Percentiles rank a stretch among this genome's conserved stretches.
Evolutionary conservation across 1,140 invertebrate species (phyloP).

Genomic region (Drosophila grimshawi): DNA sequence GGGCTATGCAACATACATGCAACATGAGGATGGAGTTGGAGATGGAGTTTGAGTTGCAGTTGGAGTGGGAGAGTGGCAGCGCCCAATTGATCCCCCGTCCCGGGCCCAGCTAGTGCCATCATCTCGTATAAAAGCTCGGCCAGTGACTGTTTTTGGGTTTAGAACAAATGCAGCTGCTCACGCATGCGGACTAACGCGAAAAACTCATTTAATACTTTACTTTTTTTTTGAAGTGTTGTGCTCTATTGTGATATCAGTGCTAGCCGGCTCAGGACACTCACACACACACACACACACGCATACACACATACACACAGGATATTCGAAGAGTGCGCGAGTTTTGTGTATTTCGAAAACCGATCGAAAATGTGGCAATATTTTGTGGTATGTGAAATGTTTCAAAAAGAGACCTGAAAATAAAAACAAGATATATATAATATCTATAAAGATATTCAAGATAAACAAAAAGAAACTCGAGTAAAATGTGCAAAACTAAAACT

Average conservation of each 20-base stretch:
- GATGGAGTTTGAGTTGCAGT: background rate
- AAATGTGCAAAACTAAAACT: no score
- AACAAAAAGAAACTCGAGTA: no score
- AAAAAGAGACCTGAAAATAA: background rate
- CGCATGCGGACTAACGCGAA: slow-evolving; percentile 45
- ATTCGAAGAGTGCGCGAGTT: slow-evolving; percentile 2
- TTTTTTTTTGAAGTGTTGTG: slow-evolving; percentile 20
- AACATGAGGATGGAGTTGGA: slow-evolving; percentile 2
- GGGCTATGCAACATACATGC: slow-evolving; percentile 38
- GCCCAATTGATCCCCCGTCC: slow-evolving; percentile 26
- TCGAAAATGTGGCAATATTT: slow-evolving; percentile 55
- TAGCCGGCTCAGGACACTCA: slow-evolving; percentile 5
- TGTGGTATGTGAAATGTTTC: slow-evolving; percentile 55
- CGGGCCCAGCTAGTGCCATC: background rate
- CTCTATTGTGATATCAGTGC: slow-evolving; percentile 10
- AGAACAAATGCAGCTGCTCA: slow-evolving; percentile 72
- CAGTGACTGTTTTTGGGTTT: slow-evolving; percentile 60
- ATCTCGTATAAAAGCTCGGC: slow-evolving; percentile 67
- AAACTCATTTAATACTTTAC: background rate
- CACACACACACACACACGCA: background rate
- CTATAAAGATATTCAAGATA: no score
- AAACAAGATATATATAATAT: background rate
- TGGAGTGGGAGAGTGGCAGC: slow-evolving; percentile 7
- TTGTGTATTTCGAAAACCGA: background rate
- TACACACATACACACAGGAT: background rate